Percentiles rank a stretch among this genome's conserved stretches.
Conservation (phyloP, 2,113 vertebrate genomes). For the Ramphastos sulfuratus region DNA sequence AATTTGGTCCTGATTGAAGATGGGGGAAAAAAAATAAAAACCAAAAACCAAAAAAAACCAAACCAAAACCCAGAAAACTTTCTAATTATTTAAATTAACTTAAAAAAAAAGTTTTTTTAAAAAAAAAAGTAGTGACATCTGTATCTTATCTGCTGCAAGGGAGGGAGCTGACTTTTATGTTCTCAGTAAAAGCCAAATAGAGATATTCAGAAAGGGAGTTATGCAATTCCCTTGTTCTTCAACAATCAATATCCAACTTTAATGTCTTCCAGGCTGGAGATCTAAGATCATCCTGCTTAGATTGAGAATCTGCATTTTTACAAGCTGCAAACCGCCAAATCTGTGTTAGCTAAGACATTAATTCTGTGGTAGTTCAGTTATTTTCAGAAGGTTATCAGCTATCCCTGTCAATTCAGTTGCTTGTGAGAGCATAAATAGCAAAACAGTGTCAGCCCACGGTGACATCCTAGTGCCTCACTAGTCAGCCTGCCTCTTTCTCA, state of each 20-base stretch:
- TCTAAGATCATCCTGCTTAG: neutral
- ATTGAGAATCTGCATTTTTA: neutral
- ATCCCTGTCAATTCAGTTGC: conserved; percentile 1
- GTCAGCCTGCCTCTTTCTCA: conserved; percentile 11
- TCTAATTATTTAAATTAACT: neutral
- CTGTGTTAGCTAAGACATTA: neutral
- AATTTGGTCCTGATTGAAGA: neutral
- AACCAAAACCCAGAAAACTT: no score
- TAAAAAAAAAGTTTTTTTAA: no score
- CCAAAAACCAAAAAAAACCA: neutral
- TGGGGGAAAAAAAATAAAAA: neutral
- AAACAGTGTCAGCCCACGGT: neutral
- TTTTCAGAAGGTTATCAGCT: conserved; percentile 40
- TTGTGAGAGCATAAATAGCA: conserved; percentile 40
- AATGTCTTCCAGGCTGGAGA: neutral
- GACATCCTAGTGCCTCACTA: neutral
- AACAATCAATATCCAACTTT: neutral
- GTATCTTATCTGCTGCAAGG: neutral
- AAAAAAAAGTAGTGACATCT: neutral
- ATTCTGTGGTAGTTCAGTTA: conserved; percentile 16
- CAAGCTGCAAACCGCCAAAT: neutral
- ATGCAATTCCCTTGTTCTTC: neutral
- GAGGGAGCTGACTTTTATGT: neutral
- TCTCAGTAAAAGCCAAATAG: neutral
- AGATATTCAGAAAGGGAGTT: neutral